Evolutionary conservation across 2,888 invertebrate species (phyloP), one percentile per base, ranked within the genome.

Genomic region (Drosophila meridionalis): DNA sequence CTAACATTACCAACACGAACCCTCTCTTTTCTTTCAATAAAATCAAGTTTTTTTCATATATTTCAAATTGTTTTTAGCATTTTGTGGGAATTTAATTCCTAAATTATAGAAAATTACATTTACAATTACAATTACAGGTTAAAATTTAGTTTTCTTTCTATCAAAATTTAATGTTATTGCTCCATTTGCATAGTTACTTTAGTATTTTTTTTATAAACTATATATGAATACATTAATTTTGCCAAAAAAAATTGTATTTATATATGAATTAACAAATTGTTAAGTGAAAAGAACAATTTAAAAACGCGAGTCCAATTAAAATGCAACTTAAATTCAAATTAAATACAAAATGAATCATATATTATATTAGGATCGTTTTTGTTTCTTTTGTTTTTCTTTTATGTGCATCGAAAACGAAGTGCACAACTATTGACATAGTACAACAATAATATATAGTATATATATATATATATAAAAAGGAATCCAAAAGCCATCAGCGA

Each of bases 321-420:
- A 69, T 66, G 48, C 59, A 60, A 69, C 87, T 88, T 86, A 83
- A 70, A 72, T 73, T 76, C 72, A 40, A 77, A 76, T 71, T 73
- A 78, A 78, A 82, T 87, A 85, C 77, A 69, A 82, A 76, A 82
- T 73, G 75, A 85, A 85, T 85, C 80, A 52, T 52, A 26, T 42
- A 42, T 40, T n/a, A 78, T 64, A 42, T 67, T 63, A 69, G 69
- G 69, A 76, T 79, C 56, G 47, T 57, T 26, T 32, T 30, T 5
- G n/a, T 70, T 38, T 48, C 43, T 14, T 14, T 48, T 62, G 9
- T 30, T n/a, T 32, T 5, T 42, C 3, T n/a, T 2, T 67, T n/a
- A 45, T 53, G 80, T 90, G 86, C 90, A 65, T 69, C 78, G 73
- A 89, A 89, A 86, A 86, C 86, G 65, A 89, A 74, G 90, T 88